phyloP scores from a whole-genome alignment of 2,888 invertebrate genomes.

The Conomelus anceps region DNA sequence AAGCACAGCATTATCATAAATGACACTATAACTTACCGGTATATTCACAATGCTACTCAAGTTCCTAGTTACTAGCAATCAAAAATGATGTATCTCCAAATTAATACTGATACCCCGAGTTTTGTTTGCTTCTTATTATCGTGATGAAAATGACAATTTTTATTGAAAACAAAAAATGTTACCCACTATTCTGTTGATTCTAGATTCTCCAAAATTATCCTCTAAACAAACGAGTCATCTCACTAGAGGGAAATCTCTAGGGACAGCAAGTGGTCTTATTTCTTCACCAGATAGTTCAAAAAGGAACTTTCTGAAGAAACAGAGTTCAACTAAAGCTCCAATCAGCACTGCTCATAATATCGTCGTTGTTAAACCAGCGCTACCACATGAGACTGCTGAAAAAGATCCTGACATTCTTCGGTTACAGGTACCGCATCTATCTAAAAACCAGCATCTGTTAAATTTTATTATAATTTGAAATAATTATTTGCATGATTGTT shows the following conservation, averaged over 20 bases:
- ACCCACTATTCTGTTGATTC: conserved; percentile 24
- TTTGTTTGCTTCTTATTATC: no score
- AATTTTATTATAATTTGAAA: no score
- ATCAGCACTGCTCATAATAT: conserved; percentile 61
- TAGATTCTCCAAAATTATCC: conserved; percentile 76
- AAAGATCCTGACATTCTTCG: conserved; percentile 68
- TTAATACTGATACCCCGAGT: not conserved
- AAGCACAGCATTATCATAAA: no score
- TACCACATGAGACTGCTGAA: conserved; percentile 53
- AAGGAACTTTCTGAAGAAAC: conserved; percentile 37
- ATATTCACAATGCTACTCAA: no score
- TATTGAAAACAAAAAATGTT: not conserved
- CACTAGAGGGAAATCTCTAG: conserved; percentile 37
- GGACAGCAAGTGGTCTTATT: conserved; percentile 31
- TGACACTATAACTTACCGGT: no score
- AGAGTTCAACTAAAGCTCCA: conserved; percentile 34
- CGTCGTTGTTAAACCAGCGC: conserved; percentile 66
- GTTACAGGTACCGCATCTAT: conserved; percentile 51
- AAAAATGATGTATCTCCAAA: not conserved
- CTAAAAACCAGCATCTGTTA: no score
- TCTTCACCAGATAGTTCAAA: conserved; percentile 34
- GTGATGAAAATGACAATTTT: not conserved
- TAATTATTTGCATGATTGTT: no score
- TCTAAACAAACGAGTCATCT: conserved; percentile 47
- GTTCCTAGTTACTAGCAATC: no score